A percentile compares a stretch with the other conserved stretches of the same genome.
These are phyloP conservation scores for Brachycybe producta DNA, from an alignment of 2,888 invertebrate species.

Conservation along the genomic window DNA sequence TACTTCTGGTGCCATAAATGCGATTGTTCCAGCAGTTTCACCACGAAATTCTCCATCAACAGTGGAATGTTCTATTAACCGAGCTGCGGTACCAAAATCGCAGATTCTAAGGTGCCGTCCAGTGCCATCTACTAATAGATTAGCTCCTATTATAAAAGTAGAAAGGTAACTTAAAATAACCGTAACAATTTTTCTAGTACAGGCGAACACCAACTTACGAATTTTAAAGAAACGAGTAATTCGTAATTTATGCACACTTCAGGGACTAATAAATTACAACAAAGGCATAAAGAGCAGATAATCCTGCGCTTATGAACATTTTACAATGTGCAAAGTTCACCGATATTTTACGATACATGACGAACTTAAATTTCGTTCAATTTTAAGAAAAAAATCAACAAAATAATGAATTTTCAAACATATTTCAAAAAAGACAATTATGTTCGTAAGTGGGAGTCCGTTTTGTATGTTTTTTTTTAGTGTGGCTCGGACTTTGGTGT, in stretches of 20 bases:
- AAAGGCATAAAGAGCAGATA: too few relatives aligned
- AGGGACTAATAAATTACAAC: neutral
- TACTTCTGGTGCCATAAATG: constrained; percentile 41
- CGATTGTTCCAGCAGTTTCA: constrained; percentile 37
- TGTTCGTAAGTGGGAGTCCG: too few relatives aligned
- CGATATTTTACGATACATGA: too few relatives aligned
- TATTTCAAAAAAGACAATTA: too few relatives aligned
- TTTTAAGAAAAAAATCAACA: too few relatives aligned
- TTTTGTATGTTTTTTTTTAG: too few relatives aligned
- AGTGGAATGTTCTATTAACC: constrained; percentile 34
- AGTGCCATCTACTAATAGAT: constrained; percentile 37
- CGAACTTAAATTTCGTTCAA: too few relatives aligned
- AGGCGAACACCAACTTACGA: neutral
- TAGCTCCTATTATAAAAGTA: constrained; percentile 31
- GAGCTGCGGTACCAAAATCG: constrained; percentile 39
- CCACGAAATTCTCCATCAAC: constrained; percentile 37
- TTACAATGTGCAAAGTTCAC: too few relatives aligned
- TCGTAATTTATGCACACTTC: neutral
- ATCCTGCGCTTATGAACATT: too few relatives aligned
- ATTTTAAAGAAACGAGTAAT: neutral
- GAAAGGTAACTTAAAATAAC: neutral
- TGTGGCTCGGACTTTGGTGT: too few relatives aligned
- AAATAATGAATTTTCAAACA: too few relatives aligned
- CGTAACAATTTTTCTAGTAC: neutral
- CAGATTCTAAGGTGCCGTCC: constrained; percentile 37